Evolutionary conservation across 2,888 invertebrate species (phyloP), one percentile per base, ranked within the genome.

Genomic region (Andrena praecox): DNA sequence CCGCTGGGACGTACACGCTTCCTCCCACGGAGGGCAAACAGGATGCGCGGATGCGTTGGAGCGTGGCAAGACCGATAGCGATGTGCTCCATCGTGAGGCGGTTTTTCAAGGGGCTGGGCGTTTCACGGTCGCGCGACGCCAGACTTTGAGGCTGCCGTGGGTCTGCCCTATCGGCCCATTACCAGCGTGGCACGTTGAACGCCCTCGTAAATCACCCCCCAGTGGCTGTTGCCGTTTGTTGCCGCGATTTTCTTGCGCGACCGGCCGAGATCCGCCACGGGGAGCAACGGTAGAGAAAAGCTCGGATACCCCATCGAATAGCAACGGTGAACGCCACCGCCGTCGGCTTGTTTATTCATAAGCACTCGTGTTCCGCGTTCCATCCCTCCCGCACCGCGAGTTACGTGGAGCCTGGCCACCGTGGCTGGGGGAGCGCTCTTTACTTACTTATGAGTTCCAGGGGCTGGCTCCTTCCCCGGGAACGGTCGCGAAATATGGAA

Each of bases 151-250:
- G 78, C 81, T 68, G 84, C 77, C 86, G 75, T 75, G 56, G 85
- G 82, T 76, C 79, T 85, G 81, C 77, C 79, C 85, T 87, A 90
- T 91, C 92, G 90, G 90, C 86, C 91, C 92, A 91, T 91, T 92
- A 91, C 90, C 92, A 90, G 84, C 88, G 82, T 86, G 91, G 90
- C 89, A 90, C 90, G 91, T 87, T 90, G 86, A 91, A 91, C 88
- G 89, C 75, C 77, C 89, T 91, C 92, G 90, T 92, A 92, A 91
- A 91, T 91, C 92, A 91, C 82, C 82, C 71, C 83, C 71, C 83
- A 89, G 90, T 74, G 84, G 76, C 74, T 80, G 82, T 80, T 84
- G 81, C 85, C 78, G 84, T 89, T 90, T 80, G 83, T 85, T 83
- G 82, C 85, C 70, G 76, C 72, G 83, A 83, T 83, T 79, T 42